Percentiles rank a stretch among this genome's conserved stretches.
Conservation (phyloP, 2,113 vertebrate species). For the Leucosticte australis region DNA sequence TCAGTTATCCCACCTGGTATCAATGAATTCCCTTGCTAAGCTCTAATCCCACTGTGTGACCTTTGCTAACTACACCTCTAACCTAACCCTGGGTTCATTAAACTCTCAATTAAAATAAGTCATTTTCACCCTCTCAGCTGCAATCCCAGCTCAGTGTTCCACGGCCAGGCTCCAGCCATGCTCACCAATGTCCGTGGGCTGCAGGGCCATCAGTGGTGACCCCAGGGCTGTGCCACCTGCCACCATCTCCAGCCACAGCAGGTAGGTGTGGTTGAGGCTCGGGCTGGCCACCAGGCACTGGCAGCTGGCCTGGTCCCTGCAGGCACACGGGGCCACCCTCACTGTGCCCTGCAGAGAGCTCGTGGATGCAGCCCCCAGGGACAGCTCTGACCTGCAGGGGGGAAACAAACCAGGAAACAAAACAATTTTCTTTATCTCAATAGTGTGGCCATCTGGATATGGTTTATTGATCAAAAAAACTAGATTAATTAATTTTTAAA, state of each 20-base stretch:
- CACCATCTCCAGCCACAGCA: slow-evolving; percentile 70
- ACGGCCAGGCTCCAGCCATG: not conserved
- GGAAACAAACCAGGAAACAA: not conserved
- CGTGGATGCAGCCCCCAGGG: slow-evolving; percentile 8
- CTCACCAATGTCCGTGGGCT: slow-evolving; percentile 72
- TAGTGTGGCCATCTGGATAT: not conserved
- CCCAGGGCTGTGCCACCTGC: not conserved
- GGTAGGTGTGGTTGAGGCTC: slow-evolving; percentile 33
- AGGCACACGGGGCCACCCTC: slow-evolving; percentile 21
- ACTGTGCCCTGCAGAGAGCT: not conserved
- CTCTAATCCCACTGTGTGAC: not conserved
- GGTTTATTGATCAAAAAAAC: not conserved
- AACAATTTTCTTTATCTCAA: not conserved
- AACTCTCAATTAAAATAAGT: no score
- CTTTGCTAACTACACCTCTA: not conserved
- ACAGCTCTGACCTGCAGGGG: slow-evolving; percentile 12
- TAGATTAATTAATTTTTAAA: not conserved
- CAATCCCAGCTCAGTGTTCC: not conserved
- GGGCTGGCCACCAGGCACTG: slow-evolving; percentile 71
- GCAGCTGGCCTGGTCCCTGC: slow-evolving; percentile 32
- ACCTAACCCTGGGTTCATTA: not conserved
- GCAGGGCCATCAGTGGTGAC: slow-evolving; percentile 69
- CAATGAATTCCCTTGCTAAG: not conserved
- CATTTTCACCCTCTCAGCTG: not conserved
- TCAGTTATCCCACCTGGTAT: not conserved